Evolutionary conservation across 2,797 vertebrate genomes (phyloP).

Genomic region (Paratrypauchen microcephalus): DNA sequence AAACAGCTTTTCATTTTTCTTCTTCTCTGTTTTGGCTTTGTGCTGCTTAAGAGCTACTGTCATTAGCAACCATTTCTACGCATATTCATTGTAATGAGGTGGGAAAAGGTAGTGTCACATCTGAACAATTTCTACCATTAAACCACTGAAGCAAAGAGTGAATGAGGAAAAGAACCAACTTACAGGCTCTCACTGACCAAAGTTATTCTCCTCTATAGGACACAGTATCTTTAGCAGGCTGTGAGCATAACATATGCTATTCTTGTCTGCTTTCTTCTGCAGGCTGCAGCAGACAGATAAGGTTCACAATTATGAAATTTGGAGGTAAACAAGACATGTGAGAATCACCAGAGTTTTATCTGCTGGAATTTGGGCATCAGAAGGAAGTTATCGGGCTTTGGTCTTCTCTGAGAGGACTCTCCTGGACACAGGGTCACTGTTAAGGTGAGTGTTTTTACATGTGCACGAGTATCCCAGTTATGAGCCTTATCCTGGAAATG

Average conservation of each 20-base stretch:
- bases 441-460: constrained; percentile 15
- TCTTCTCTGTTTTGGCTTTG: background rate
- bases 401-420: constrained; percentile 12
- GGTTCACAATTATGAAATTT: constrained; percentile 19
- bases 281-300: constrained; percentile 38
- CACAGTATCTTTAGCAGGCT: constrained; percentile 3
- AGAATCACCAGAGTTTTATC: constrained; percentile 39
- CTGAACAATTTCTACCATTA: background rate
- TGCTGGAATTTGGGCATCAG: constrained; percentile 19
- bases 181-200: background rate
- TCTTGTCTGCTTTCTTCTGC: constrained; percentile 24
- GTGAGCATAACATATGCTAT: constrained; percentile 24
- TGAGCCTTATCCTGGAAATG: too few relatives aligned
- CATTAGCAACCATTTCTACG: background rate
- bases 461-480: too few relatives aligned
- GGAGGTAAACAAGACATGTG: constrained; percentile 34
- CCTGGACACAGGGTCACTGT: constrained; percentile 16
- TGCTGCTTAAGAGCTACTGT: background rate
- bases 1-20: background rate
- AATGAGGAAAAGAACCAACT: background rate
- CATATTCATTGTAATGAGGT: background rate
- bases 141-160: constrained; percentile 1
- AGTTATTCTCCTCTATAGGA: background rate
- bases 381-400: constrained; percentile 26
- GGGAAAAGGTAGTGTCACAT: constrained; percentile 1